Base-by-base conservation (phyloP, 2,888 invertebrate species). In the Drosophila suboccidentalis region DNA sequence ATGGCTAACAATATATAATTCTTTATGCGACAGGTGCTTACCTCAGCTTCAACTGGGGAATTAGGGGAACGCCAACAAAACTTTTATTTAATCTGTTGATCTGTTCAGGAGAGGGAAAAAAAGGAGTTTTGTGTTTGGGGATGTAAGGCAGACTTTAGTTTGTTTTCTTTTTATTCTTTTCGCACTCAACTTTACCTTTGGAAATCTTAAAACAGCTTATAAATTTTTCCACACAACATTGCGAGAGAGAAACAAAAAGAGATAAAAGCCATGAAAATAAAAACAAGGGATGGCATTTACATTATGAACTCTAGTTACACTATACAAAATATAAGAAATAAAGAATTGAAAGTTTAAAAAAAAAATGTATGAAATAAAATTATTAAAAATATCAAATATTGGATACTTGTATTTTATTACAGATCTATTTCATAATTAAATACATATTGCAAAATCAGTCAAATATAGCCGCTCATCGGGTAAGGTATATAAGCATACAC, bases 81-180 rank as follows among this genome's bases (percentile, higher is more conserved):
- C 73, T 84, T 87, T 71, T 60, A 51, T 81, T 74, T 89, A 84
- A 84, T 84, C 89, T 84, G 83, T 89, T 83, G 85, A 84, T 81
- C 87, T 87, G 85, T 82, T 73, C 73, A 73, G 78, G 71, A 71
- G 73, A 70, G 75, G 71, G 26, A 41, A 8, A 5, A 19, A 19
- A 9, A 36, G 22, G n/a, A 22, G 39, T 26, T 36, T 3, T 26
- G 17, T 32, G 17, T 39, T 17, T 13, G n/a, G 6, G 1, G 13
- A 17, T 22, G 29, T 49, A 17, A 8, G 10, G 3, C 17, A 49
- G 29, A 32, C 32, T 49, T 6, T 17, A 32, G 17, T 49, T 6
- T 17, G 29, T 49, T 5, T 19, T 15, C 22, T 29, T 39, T 70
- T 61, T 70, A 8, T 29, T 59, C 60, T 63, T 66, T 53, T 62